phyloP scores from a whole-genome alignment of 2,113 vertebrate species.

The Sinosuthora webbiana region DNA sequence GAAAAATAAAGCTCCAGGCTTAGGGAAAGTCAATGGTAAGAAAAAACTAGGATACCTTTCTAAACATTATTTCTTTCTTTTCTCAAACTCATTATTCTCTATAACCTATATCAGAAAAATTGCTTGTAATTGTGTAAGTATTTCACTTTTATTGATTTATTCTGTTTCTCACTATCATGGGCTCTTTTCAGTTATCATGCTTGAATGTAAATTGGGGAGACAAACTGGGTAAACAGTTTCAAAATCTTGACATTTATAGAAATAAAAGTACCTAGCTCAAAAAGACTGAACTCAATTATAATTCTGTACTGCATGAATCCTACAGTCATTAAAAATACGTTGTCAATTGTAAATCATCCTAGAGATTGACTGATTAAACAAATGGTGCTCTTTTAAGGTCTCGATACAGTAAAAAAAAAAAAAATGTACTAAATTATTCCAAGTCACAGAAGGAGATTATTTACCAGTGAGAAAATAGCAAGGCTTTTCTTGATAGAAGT shows the following conservation, averaged over 20 bases:
- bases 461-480: background rate
- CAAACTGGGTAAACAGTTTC: background rate
- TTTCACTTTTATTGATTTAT: background rate
- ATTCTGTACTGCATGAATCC: background rate
- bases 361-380: background rate
- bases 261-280: background rate
- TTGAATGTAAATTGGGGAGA: background rate
- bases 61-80: background rate
- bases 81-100: background rate
- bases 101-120: background rate
- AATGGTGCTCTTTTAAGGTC: background rate
- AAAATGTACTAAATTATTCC: background rate
- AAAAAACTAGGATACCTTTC: background rate
- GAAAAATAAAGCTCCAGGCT: constrained; percentile 96
- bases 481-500: background rate
- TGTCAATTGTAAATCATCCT: background rate
- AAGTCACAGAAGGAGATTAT: background rate
- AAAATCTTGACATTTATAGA: background rate
- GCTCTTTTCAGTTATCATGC: background rate
- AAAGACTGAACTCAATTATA: background rate
- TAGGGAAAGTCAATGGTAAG: constrained; percentile 97
- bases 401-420: background rate
- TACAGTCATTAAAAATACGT: background rate
- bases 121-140: background rate
- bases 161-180: background rate